A percentile compares a stretch with the other conserved stretches of the same genome.
These are phyloP conservation scores for Drosophila colorata DNA, from an alignment of 2,888 invertebrate species.

Conservation along the genomic window DNA sequence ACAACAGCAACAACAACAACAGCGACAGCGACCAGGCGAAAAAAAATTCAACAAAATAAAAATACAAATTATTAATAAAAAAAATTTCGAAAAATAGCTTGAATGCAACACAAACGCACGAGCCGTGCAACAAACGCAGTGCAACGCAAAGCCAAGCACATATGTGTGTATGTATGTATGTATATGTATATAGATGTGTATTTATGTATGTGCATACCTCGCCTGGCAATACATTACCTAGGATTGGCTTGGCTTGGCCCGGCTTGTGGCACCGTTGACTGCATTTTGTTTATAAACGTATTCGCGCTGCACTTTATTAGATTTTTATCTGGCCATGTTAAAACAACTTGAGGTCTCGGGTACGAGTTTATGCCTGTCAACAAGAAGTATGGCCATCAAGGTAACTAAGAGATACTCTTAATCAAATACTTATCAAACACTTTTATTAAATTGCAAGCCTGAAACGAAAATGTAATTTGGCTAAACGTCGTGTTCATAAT, in stretches of 20 bases:
- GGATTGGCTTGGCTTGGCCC: conserved; percentile 13
- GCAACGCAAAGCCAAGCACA: conserved; percentile 5
- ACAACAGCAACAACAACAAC: conserved; percentile 20
- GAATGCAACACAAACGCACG: conserved; percentile 51
- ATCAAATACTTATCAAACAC: too few species aligned
- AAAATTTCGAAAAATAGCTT: conserved; percentile 74
- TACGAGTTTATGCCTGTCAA: conserved; percentile 26
- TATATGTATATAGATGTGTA: too few species aligned
- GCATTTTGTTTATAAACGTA: conserved; percentile 37
- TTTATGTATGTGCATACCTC: not conserved
- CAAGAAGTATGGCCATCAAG: not conserved
- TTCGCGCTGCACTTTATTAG: conserved; percentile 73
- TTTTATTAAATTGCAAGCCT: too few species aligned
- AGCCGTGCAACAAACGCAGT: conserved; percentile 24
- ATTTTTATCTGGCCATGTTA: conserved; percentile 71
- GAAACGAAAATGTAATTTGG: too few species aligned
- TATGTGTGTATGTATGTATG: too few species aligned
- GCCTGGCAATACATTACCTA: conserved; percentile 1
- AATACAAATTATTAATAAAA: conserved; percentile 47
- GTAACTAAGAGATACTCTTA: too few species aligned
- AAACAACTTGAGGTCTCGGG: conserved; percentile 71
- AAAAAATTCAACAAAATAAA: conserved; percentile 14
- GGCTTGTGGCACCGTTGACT: conserved; percentile 18
- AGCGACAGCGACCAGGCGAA: conserved; percentile 13
- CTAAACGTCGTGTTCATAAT: too few species aligned